Conservation (phyloP, 2,797 vertebrate genomes). For the Eupleurogrammus muticus region DNA sequence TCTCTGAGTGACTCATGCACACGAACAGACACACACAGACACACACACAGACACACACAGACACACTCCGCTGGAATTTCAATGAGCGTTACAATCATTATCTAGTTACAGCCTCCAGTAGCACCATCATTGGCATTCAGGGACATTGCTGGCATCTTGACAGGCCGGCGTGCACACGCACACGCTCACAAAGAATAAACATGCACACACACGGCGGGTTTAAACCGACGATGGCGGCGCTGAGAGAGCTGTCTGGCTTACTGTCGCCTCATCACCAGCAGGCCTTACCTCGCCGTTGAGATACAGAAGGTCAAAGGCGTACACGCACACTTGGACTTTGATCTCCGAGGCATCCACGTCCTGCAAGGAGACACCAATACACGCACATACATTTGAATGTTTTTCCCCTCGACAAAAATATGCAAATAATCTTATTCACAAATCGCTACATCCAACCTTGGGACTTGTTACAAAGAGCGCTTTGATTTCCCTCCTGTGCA, state of each 20-base stretch:
- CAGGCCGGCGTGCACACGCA: conserved; percentile 5
- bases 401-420: conserved; percentile 55
- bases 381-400: conserved; percentile 32
- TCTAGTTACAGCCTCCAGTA: conserved; percentile 62
- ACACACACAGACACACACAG: conserved; percentile 35
- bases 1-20: neutral
- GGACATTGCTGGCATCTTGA: conserved; percentile 38
- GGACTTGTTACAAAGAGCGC: conserved; percentile 63
- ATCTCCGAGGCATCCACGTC: conserved; percentile 92
- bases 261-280: conserved; percentile 20
- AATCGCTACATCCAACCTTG: conserved; percentile 58
- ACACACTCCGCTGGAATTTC: conserved; percentile 62
- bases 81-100: conserved; percentile 72
- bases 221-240: conserved; percentile 27
- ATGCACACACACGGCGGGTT: neutral
- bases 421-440: conserved; percentile 68
- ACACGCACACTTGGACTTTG: conserved; percentile 94
- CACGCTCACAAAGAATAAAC: conserved; percentile 43
- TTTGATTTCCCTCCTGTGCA: conserved; percentile 56
- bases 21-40: conserved; percentile 1
- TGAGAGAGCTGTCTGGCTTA: conserved; percentile 28
- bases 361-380: conserved; percentile 72
- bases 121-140: conserved; percentile 73
- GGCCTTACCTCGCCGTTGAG: conserved; percentile 91
- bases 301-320: conserved; percentile 93